A percentile compares a stretch with the other conserved stretches of the same genome.
Conservation (phyloP, 2,113 vertebrate species). For the Acanthochromis polyacanthus region DNA sequence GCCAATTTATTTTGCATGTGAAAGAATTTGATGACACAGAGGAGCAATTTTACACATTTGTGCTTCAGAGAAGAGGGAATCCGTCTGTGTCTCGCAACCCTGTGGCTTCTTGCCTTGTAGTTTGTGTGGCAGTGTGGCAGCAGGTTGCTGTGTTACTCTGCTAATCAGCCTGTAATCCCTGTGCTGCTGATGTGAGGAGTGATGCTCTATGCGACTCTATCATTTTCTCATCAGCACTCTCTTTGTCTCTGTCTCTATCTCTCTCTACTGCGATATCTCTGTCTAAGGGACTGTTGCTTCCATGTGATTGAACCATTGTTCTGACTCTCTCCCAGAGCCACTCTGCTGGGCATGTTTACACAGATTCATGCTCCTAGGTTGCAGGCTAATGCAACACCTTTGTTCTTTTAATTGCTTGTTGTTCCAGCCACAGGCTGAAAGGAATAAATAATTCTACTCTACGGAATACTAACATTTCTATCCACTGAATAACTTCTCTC, state of each 20-base stretch:
- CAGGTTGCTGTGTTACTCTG: slow-evolving; percentile 36
- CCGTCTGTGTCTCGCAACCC: not conserved
- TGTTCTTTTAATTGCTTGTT: slow-evolving; percentile 78
- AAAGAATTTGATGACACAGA: slow-evolving; percentile 16
- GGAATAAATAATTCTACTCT: slow-evolving; percentile 46
- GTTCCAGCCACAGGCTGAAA: slow-evolving; percentile 57
- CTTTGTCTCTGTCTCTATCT: slow-evolving; percentile 63
- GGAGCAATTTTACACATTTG: slow-evolving; percentile 28
- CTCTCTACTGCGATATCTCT: slow-evolving; percentile 20
- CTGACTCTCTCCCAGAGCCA: slow-evolving; percentile 37
- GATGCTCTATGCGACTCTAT: slow-evolving; percentile 64
- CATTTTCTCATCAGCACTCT: slow-evolving; percentile 72
- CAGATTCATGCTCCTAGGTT: slow-evolving; percentile 63
- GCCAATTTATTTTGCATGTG: slow-evolving; percentile 10
- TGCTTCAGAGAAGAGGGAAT: slow-evolving; percentile 33
- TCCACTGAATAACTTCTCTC: slow-evolving; percentile 18
- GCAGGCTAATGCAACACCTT: slow-evolving; percentile 73
- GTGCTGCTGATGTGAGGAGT: slow-evolving; percentile 63
- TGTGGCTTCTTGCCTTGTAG: slow-evolving; percentile 43
- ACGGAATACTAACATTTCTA: slow-evolving; percentile 33
- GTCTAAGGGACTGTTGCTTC: slow-evolving; percentile 55
- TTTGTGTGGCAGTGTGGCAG: slow-evolving; percentile 23
- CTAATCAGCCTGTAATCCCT: slow-evolving; percentile 76
- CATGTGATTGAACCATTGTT: slow-evolving; percentile 78
- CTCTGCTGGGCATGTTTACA: slow-evolving; percentile 73